A percentile compares a stretch with the other conserved stretches of the same genome.
These are phyloP conservation scores for Drosophila stalkeri DNA, from an alignment of 2,888 invertebrate genomes.

Conservation along the genomic window DNA sequence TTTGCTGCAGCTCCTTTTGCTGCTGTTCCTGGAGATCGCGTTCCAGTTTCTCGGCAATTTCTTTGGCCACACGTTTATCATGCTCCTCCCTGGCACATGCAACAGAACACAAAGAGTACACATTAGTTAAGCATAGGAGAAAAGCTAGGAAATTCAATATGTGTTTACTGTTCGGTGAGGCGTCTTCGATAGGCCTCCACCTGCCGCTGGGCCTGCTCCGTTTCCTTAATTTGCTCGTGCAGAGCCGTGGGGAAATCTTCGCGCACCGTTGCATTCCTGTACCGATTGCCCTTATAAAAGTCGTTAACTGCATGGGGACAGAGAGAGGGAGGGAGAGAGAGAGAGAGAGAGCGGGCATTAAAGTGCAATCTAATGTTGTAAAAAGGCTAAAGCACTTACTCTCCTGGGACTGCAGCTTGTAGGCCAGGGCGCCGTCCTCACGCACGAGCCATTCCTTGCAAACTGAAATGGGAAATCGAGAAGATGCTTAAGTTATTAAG, in stretches of 20 bases:
- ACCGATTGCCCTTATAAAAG: conserved; percentile 91
- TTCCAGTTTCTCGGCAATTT: conserved; percentile 89
- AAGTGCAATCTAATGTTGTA: conserved; percentile 23
- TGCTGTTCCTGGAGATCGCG: conserved; percentile 86
- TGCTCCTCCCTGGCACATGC: conserved; percentile 87
- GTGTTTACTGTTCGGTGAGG: conserved; percentile 88
- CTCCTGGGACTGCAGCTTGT: conserved; percentile 92
- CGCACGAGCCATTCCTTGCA: conserved; percentile 93
- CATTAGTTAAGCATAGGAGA: background rate
- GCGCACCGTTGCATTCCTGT: conserved; percentile 90
- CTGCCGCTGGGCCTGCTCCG: conserved; percentile 88
- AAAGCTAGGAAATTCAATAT: background rate
- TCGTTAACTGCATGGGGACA: conserved; percentile 87
- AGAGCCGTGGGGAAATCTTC: conserved; percentile 92
- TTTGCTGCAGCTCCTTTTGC: conserved; percentile 86
- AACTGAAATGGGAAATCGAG: conserved; percentile 86
- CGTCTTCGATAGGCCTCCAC: conserved; percentile 86
- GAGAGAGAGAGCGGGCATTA: conserved; percentile 34
- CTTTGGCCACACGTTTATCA: conserved; percentile 89
- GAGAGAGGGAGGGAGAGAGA: background rate
- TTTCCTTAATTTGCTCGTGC: conserved; percentile 90
- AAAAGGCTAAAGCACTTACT: conserved; percentile 86
- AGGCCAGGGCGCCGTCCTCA: conserved; percentile 93
- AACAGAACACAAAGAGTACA: background rate
- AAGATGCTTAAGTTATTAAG: conserved; percentile 35